Evolutionary conservation across 2,113 vertebrate genomes (phyloP), one percentile per base, ranked within the genome.

Genomic region (Ailurus styani): DNA sequence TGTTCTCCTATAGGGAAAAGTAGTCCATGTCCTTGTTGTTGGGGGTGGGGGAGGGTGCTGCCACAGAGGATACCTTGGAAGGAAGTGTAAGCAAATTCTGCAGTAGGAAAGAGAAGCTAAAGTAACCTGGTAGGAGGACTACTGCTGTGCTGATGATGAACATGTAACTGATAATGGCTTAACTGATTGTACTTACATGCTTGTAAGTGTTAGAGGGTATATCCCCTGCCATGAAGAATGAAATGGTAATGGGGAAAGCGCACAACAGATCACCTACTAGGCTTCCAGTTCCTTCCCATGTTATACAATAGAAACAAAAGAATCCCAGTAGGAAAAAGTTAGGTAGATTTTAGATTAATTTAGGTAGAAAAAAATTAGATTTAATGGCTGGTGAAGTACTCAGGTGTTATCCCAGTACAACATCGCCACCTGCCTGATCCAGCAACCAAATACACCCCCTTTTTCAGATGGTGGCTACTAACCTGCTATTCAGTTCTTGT

Each of bases 371-470:
- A n/a, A n/a, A n/a, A n/a, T n/a, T n/a, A 40, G 75, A 86, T 57
- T 62, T 17, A 95, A 84, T 34, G 73, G 85, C 52, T 62, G 50
- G 29, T 60, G 3, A 96, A 54, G 75, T 50, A 31, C 11, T 34
- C 6, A 37, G 62, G 50, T 81, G 25, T 29, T 93, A 77, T 57
- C 81, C 52, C 85, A 95, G 96, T 81, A 55, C 96, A 97, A 96
- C 64, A 97, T 87, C 93, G 84, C 93, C 97, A 97, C 94, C 97
- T 97, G 88, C 97, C 97, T 94, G 94, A 95, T 25, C 21, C 34
- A 77, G 50, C 34, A 34, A 78, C 68, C 93, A 96, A 97, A 87
- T 95, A 88, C 97, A 96, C 18, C 23, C 40, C 27, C 42, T 79
- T 50, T 64, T 70, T 45, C 2, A 42, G 78, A 81, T 6, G 70